These are phyloP conservation scores for Bedellia somnulentella DNA, from an alignment of 2,888 invertebrate species.

Conservation along the genomic window DNA sequence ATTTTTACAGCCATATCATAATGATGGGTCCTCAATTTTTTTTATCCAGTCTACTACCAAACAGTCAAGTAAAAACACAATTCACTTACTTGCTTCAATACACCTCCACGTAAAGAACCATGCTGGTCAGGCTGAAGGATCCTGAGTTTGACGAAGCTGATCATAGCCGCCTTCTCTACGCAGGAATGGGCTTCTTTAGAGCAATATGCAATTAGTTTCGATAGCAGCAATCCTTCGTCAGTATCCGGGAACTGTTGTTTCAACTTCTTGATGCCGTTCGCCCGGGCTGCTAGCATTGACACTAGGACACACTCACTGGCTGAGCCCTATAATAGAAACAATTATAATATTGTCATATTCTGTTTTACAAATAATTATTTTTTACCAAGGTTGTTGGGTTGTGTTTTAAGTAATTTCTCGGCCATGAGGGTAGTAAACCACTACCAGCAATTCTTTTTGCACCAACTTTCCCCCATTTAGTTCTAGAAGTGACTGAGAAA, in stretches of 20 bases:
- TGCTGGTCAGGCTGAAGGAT: constrained; percentile 87
- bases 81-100: constrained; percentile 71
- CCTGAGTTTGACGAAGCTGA: constrained; percentile 85
- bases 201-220: constrained; percentile 92
- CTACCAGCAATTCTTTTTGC: too few relatives aligned
- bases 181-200: constrained; percentile 90
- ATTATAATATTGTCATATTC: too few relatives aligned
- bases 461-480: too few relatives aligned
- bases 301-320: constrained; percentile 95
- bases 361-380: too few relatives aligned
- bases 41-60: too few relatives aligned
- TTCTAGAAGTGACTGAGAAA: too few relatives aligned
- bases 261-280: constrained; percentile 81
- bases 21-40: too few relatives aligned
- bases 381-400: too few relatives aligned
- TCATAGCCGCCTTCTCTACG: constrained; percentile 93
- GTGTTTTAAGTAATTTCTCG: too few relatives aligned
- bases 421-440: too few relatives aligned
- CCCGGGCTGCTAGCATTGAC: constrained; percentile 88
- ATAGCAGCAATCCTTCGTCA: constrained; percentile 87
- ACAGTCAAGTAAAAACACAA: too few relatives aligned
- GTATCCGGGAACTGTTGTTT: constrained; percentile 84
- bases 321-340: constrained; percentile 74
- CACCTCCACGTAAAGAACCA: constrained; percentile 78
- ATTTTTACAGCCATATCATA: too few relatives aligned